Percentiles rank a stretch among this genome's conserved stretches.
Evolutionary conservation across 2,113 vertebrate genomes (phyloP).

Genomic region (Callorhinus ursinus): DNA sequence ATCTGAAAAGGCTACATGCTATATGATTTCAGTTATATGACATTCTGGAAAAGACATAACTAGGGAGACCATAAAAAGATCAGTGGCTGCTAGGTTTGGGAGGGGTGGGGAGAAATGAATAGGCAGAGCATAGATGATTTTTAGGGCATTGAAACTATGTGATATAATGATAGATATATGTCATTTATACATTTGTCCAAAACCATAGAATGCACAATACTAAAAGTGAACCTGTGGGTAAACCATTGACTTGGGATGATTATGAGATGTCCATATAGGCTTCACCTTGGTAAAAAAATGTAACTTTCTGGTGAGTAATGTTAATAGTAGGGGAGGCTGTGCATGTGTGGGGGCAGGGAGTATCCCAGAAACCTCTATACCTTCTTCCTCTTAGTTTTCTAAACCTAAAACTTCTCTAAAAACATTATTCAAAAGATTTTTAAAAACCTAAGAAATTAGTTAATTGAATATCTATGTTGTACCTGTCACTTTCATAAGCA

Average conservation of each 20-base stretch:
- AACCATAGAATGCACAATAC: not conserved
- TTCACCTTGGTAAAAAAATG: not conserved
- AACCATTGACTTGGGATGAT: not conserved
- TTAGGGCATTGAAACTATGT: not conserved
- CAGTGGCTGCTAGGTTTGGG: not conserved
- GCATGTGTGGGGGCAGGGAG: not conserved
- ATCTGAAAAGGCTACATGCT: not conserved
- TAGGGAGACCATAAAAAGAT: not conserved
- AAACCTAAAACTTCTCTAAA: not conserved
- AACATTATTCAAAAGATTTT: not conserved
- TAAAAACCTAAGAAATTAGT: not conserved
- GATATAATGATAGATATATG: not conserved
- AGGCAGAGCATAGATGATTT: not conserved
- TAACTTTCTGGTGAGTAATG: not conserved
- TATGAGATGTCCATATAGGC: not conserved
- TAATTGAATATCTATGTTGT: not conserved
- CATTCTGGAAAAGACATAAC: not conserved
- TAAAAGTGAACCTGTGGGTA: not conserved
- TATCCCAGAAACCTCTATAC: not conserved
- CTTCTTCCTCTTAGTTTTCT: not conserved
- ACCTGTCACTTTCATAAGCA: not conserved
- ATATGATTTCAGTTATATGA: not conserved
- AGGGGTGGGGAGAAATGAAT: not conserved
- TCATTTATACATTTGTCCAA: not conserved
- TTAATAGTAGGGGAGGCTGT: too few relatives aligned